A percentile compares a stretch with the other conserved stretches of the same genome.
Evolutionary conservation across 1,140 invertebrate species (phyloP).

Genomic region (Apocrypta bakeri): DNA sequence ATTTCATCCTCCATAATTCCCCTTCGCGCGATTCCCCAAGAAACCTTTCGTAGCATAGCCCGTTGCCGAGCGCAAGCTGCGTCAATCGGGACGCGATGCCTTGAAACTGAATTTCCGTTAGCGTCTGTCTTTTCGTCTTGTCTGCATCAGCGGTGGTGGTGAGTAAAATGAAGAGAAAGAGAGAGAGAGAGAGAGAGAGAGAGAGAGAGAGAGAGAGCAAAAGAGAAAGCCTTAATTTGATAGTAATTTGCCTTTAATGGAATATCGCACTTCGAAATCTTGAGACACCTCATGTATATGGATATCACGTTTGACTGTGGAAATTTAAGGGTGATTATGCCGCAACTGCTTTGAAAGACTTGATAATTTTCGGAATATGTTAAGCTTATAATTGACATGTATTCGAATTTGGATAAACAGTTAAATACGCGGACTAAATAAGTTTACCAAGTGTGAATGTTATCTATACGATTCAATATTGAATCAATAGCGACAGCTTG

Average conservation of each 20-base stretch:
- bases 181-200: too few species aligned
- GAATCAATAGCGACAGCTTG: too few species aligned
- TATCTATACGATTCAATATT: too few species aligned
- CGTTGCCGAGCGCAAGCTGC: neutral
- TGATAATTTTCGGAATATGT: too few species aligned
- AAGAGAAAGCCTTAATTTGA: constrained; percentile 23
- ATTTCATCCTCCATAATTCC: constrained; percentile 30
- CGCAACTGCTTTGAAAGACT: too few species aligned
- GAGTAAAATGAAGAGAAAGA: neutral
- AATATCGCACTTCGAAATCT: neutral
- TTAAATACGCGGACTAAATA: too few species aligned
- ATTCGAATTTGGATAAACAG: too few species aligned
- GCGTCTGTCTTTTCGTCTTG: neutral
- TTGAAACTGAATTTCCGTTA: constrained; percentile 9
- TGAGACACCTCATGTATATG: neutral
- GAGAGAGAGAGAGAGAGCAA: too few species aligned
- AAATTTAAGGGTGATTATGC: too few species aligned
- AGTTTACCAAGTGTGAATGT: too few species aligned
- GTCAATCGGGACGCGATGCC: constrained; percentile 23
- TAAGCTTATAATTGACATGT: too few species aligned
- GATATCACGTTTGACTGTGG: too few species aligned
- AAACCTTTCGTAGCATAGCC: constrained; percentile 3
- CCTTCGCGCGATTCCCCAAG: neutral
- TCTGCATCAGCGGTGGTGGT: neutral
- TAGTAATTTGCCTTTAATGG: constrained; percentile 14